Base-by-base conservation (phyloP, 2,888 invertebrate genomes). In the Drosophila testacea region DNA sequence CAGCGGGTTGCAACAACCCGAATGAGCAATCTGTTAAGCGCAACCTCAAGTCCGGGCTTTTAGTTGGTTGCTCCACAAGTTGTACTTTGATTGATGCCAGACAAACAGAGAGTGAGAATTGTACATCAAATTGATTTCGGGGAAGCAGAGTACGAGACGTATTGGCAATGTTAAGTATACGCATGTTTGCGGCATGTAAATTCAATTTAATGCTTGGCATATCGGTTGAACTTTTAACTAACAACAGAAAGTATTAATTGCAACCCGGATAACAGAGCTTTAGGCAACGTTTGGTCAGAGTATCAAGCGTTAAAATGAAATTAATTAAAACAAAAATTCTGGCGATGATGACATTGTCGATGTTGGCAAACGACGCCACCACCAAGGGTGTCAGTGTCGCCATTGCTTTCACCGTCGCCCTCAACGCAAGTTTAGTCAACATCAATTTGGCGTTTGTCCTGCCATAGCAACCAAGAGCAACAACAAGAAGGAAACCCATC, bases 271-370 rank as follows among this genome's bases (percentile, higher is more conserved):
- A 42, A 27, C 27, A 11, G 32, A 22, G 57, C 52, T 54, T 27
- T 60, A 10, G 69, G 76, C 60, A 51, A 4, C 30, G 0, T 52
- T 74, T 77, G 61, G 67, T 60, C 67, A 52, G 57, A 46, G 71
- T 46, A 57, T 57, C 46, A 42, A 59, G 72, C 78, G 79, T 73
- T 65, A 69, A 81, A 83, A 87, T 70, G 63, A 83, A 83, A 88
- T 84, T 84, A 87, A 84, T 89, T 84, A 87, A 88, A 81, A 54
- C 79, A 66, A 82, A 84, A 76, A 66, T 72, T 64, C 55, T 39
- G 46, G 41, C 42, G 65, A 70, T 81, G 83, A 74, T 74, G 72
- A 65, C 72, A 67, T 11, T 73, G 73, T 73, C 67, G 67, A 73
- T 65, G 77, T 41, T 59, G 39, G 42, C 46, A 36, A 30, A 48